These are phyloP conservation scores for Danionella dracula DNA, from an alignment of 2,797 vertebrate species.

Conservation along the genomic window DNA sequence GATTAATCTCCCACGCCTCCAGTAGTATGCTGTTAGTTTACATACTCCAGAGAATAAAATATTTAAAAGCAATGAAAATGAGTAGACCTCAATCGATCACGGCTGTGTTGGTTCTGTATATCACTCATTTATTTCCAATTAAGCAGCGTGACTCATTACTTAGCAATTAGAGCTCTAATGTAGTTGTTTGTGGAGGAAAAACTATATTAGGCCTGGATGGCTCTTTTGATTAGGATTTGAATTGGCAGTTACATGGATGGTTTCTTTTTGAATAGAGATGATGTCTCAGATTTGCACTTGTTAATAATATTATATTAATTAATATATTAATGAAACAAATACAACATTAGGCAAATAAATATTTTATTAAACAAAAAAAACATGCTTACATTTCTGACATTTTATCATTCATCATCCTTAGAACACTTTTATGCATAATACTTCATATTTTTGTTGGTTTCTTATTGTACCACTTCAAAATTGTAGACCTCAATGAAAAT, in stretches of 20 bases:
- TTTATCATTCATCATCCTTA: too few species aligned
- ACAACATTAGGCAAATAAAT: not conserved
- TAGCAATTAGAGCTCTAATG: slow-evolving; percentile 40
- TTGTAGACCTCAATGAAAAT: not conserved
- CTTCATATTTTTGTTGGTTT: too few species aligned
- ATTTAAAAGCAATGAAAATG: slow-evolving; percentile 31
- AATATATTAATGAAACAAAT: not conserved
- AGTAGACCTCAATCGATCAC: slow-evolving; percentile 35
- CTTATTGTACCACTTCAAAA: not conserved
- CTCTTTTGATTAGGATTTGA: slow-evolving; percentile 36
- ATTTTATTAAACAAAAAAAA: not conserved
- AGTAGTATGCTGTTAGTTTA: not conserved
- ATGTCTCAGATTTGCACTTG: not conserved
- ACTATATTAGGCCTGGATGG: slow-evolving; percentile 27
- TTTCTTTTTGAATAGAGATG: slow-evolving; percentile 30
- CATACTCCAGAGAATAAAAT: slow-evolving; percentile 13
- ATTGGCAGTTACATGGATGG: slow-evolving; percentile 23
- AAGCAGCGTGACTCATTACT: slow-evolving; percentile 31
- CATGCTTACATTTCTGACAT: too few species aligned
- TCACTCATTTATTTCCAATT: slow-evolving; percentile 33
- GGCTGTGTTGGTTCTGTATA: slow-evolving; percentile 30
- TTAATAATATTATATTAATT: not conserved
- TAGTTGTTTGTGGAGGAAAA: slow-evolving; percentile 24
- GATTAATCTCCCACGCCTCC: not conserved
- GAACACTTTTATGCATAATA: too few species aligned